These are phyloP conservation scores for Pitangus sulphuratus DNA, from an alignment of 2,797 vertebrate species.

Conservation along the genomic window DNA sequence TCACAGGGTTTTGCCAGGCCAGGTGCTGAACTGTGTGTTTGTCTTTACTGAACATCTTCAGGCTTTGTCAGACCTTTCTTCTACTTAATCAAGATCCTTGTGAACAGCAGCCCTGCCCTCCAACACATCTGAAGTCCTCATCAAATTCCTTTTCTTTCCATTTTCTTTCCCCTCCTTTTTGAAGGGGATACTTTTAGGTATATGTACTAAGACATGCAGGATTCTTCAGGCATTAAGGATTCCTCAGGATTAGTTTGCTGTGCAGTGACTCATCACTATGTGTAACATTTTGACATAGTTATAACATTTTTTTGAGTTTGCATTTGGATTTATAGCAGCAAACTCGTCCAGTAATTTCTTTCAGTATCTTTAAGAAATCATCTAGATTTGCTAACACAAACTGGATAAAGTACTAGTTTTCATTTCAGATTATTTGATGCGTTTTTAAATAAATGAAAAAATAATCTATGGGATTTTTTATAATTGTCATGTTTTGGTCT, in stretches of 20 bases:
- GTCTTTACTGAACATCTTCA: not conserved
- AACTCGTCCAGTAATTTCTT: not conserved
- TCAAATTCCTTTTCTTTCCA: not conserved
- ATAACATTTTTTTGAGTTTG: not conserved
- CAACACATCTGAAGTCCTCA: rapidly evolving
- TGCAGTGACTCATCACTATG: not conserved
- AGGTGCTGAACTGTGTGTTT: not conserved
- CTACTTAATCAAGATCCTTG: not conserved
- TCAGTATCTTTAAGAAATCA: not conserved
- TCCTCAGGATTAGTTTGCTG: not conserved
- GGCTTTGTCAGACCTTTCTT: not conserved
- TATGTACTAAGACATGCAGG: not conserved
- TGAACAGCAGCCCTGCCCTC: not conserved
- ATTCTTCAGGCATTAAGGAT: not conserved
- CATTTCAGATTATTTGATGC: not conserved
- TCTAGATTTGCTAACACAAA: not conserved
- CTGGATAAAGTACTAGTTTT: not conserved
- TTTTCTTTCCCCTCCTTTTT: not conserved
- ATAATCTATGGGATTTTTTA: not conserved
- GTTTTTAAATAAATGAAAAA: not conserved
- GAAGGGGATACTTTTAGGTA: not conserved
- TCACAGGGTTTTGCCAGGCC: not conserved
- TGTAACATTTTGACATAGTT: not conserved
- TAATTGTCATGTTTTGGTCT: not conserved
- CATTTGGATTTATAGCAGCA: not conserved